Percentiles rank a stretch among this genome's conserved stretches.
Conservation (phyloP, 2,113 vertebrate species). For the Salvelinus namaycush region DNA sequence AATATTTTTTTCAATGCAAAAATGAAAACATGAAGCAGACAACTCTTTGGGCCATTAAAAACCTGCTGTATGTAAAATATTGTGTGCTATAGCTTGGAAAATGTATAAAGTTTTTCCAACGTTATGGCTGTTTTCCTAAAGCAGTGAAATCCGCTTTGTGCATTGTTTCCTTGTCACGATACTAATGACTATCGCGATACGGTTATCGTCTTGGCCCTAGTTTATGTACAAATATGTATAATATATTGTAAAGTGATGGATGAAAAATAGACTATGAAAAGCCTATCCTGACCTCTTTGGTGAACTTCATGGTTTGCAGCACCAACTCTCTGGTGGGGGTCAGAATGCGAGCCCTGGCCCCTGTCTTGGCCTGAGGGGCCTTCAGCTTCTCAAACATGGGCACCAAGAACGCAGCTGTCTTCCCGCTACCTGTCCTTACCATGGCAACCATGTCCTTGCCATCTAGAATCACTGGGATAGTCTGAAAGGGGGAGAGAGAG, state of each 20-base stretch:
- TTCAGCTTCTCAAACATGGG: constrained; percentile 96
- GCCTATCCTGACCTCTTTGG: constrained; percentile 83
- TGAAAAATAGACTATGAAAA: background rate
- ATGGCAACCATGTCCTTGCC: constrained; percentile 94
- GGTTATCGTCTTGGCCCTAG: background rate
- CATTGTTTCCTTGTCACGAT: too few relatives aligned
- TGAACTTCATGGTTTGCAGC: constrained; percentile 97
- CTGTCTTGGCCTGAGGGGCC: constrained; percentile 81
- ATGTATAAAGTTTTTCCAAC: too few relatives aligned
- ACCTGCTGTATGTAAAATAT: too few relatives aligned
- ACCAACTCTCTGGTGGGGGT: constrained; percentile 94
- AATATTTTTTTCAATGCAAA: too few relatives aligned
- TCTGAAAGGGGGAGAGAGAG: constrained; percentile 60
- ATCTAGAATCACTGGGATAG: constrained; percentile 86
- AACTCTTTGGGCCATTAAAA: too few relatives aligned
- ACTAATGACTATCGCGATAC: too few relatives aligned
- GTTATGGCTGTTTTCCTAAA: too few relatives aligned
- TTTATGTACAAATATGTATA: background rate
- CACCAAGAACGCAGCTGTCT: constrained; percentile 93
- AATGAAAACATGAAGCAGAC: too few relatives aligned
- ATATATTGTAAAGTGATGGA: too few relatives aligned
- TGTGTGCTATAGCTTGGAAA: too few relatives aligned
- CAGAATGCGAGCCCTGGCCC: constrained; percentile 87
- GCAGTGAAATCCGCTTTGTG: too few relatives aligned
- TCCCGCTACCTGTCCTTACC: constrained; percentile 93